Conservation (phyloP, 2,888 invertebrate species). For the Tetanocera ferruginea region DNA sequence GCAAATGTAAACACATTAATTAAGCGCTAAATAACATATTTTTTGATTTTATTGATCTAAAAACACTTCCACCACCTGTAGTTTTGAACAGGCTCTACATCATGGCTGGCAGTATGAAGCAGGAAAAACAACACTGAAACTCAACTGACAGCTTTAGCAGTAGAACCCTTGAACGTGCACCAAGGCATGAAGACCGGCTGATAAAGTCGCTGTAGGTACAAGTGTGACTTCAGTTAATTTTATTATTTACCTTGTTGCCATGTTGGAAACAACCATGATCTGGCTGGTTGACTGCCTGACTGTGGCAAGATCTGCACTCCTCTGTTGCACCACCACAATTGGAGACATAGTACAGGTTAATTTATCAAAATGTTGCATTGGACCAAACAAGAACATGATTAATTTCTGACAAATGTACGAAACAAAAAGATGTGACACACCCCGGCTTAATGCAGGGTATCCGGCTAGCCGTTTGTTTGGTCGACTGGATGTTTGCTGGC, state of each 20-base stretch:
- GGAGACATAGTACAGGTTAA: slow-evolving; percentile 50
- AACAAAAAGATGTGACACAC: slow-evolving; percentile 68
- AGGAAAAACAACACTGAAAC: neutral
- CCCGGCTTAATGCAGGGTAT: slow-evolving; percentile 46
- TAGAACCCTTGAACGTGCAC: neutral
- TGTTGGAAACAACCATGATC: neutral
- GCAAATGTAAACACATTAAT: slow-evolving; percentile 32
- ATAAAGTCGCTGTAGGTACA: neutral
- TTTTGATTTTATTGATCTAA: slow-evolving; percentile 33
- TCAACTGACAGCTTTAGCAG: neutral
- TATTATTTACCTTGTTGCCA: slow-evolving; percentile 5
- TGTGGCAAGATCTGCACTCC: neutral
- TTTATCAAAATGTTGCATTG: slow-evolving; percentile 59
- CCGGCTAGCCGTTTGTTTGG: slow-evolving; percentile 10
- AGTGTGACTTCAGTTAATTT: slow-evolving; percentile 35
- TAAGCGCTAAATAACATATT: slow-evolving; percentile 31
- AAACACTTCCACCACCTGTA: slow-evolving; percentile 34
- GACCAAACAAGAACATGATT: slow-evolving; percentile 66
- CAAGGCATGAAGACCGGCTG: neutral
- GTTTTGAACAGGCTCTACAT: slow-evolving; percentile 23
- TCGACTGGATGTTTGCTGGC: neutral
- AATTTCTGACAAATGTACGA: slow-evolving; percentile 69
- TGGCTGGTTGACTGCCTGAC: neutral
- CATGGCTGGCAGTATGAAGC: slow-evolving; percentile 13
- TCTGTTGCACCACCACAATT: neutral